Percentiles rank a stretch among this genome's conserved stretches.
Conservation (phyloP, 2,113 vertebrate genomes). For the Cygnus atratus region DNA sequence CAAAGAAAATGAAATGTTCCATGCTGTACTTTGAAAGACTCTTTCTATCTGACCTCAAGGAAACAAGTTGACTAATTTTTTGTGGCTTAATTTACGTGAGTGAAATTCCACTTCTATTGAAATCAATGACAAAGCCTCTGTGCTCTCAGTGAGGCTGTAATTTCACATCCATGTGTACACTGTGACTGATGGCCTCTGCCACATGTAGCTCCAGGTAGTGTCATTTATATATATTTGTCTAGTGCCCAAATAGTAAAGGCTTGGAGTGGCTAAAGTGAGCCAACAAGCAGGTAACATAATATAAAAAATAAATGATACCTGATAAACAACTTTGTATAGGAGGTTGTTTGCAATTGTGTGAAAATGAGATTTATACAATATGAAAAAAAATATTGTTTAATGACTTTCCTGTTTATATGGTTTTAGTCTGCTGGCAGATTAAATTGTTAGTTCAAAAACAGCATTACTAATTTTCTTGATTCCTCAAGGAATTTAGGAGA, state of each 20-base stretch:
- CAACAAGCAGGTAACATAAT: neutral
- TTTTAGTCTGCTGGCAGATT: neutral
- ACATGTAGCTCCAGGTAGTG: slow-evolving; percentile 5
- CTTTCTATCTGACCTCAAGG: neutral
- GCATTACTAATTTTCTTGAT: neutral
- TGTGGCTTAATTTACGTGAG: neutral
- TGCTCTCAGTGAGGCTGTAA: neutral
- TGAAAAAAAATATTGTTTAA: neutral
- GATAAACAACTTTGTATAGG: neutral
- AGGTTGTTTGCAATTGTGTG: neutral
- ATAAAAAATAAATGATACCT: slow-evolving; percentile 27
- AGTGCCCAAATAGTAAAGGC: neutral
- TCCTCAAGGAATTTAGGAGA: neutral
- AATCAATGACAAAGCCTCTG: neutral
- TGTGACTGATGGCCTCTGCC: neutral
- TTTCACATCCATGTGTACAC: neutral
- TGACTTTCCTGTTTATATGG: neutral
- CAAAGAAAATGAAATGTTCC: neutral
- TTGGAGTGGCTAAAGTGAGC: neutral
- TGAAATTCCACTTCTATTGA: neutral
- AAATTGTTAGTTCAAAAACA: neutral
- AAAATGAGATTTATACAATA: neutral
- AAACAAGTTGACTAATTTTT: neutral
- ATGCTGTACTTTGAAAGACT: neutral
- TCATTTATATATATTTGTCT: slow-evolving; percentile 4